phyloP scores from a whole-genome alignment of 2,888 invertebrate genomes.

The Orchestes rusci region DNA sequence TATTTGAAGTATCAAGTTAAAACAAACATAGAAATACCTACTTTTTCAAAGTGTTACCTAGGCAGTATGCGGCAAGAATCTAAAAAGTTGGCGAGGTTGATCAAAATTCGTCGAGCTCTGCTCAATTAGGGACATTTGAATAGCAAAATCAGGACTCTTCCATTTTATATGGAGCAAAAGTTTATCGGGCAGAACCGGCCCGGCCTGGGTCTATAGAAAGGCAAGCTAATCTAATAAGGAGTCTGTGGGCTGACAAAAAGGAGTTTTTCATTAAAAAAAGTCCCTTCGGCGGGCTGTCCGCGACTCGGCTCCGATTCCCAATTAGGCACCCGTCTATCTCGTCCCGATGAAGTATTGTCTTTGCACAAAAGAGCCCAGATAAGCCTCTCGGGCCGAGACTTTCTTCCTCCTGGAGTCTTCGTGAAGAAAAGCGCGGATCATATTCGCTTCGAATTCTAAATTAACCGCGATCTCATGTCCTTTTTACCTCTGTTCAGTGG shows the following conservation, averaged over 20 bases:
- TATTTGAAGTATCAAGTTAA: too few species aligned
- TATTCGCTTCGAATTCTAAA: slow-evolving; percentile 39
- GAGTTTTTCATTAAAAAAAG: slow-evolving; percentile 23
- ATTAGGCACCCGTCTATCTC: slow-evolving; percentile 35
- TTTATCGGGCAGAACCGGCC: too few species aligned
- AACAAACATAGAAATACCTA: too few species aligned
- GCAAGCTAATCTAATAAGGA: slow-evolving; percentile 21
- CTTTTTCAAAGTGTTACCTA: too few species aligned
- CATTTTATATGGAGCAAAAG: too few species aligned
- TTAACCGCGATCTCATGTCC: slow-evolving; percentile 33
- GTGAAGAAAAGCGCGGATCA: slow-evolving; percentile 38
- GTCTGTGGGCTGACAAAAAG: slow-evolving; percentile 18
- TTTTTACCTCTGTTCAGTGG: slow-evolving; percentile 23
- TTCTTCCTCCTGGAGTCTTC: slow-evolving; percentile 29
- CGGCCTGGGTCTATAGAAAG: slow-evolving; percentile 18
- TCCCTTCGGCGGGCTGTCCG: slow-evolving; percentile 23
- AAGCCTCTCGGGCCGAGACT: slow-evolving; percentile 36
- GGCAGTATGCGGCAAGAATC: too few species aligned
- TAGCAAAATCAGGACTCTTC: too few species aligned
- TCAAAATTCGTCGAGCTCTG: too few species aligned
- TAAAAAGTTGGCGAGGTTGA: too few species aligned
- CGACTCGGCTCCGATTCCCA: slow-evolving; percentile 30
- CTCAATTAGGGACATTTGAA: too few species aligned
- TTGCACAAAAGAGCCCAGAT: slow-evolving; percentile 38
- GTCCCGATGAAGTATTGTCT: slow-evolving; percentile 40